Evolutionary conservation across 2,797 vertebrate genomes (phyloP).

Genomic region (Cossypha caffra): DNA sequence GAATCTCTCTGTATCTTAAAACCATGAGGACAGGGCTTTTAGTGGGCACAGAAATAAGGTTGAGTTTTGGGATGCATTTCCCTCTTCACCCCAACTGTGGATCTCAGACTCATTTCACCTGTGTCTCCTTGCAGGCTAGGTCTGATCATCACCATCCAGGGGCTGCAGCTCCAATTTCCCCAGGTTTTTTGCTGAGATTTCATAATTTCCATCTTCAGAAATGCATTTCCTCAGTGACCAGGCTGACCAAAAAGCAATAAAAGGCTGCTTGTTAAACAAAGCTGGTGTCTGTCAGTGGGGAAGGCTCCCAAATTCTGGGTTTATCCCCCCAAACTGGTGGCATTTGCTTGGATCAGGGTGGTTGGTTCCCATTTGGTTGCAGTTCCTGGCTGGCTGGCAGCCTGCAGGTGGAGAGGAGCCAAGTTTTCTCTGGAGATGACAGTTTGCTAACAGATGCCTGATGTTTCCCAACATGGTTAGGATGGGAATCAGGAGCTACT

Average conservation of each 20-base stretch:
- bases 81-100: neutral
- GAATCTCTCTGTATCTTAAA: neutral
- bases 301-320: neutral
- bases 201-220: neutral
- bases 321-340: neutral
- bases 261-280: neutral
- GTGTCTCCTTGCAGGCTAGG: neutral
- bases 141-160: neutral
- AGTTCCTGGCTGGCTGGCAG: slow-evolving; percentile 23
- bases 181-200: neutral
- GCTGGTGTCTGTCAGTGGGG: neutral
- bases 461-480: slow-evolving; percentile 41
- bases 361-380: slow-evolving; percentile 4
- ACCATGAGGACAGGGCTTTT: neutral
- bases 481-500: neutral
- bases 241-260: neutral
- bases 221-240: neutral
- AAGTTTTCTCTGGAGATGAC: slow-evolving; percentile 24
- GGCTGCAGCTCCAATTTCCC: neutral
- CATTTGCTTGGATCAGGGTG: neutral
- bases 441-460: slow-evolving; percentile 65
- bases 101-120: neutral
- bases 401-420: neutral
- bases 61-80: neutral
- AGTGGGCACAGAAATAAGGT: neutral